These are phyloP conservation scores for Schrankia costaestrigalis DNA, from an alignment of 2,888 invertebrate species.

Conservation along the genomic window DNA sequence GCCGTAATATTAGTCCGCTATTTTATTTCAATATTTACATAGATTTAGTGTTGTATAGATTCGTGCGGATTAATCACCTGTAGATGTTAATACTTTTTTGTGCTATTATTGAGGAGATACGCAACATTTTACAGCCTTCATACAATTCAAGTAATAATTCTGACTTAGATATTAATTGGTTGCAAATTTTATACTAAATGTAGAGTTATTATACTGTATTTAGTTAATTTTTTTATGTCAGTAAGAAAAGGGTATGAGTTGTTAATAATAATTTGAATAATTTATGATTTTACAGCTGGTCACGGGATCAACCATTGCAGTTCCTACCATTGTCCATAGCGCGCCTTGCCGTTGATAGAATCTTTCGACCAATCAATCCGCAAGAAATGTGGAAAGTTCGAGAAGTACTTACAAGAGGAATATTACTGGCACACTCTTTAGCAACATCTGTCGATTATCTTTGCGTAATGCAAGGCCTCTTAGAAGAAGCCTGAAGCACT, in stretches of 20 bases:
- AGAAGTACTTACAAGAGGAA: conserved; percentile 66
- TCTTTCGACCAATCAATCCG: conserved; percentile 38
- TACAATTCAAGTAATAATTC: too few relatives aligned
- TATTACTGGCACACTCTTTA: conserved; percentile 67
- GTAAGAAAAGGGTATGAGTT: too few relatives aligned
- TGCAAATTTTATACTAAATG: too few relatives aligned
- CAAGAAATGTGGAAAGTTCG: conserved; percentile 65
- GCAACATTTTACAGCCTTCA: too few relatives aligned
- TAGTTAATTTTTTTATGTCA: too few relatives aligned
- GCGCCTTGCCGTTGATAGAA: conserved; percentile 40
- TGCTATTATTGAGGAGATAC: too few relatives aligned
- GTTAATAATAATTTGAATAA: background rate
- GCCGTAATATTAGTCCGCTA: background rate
- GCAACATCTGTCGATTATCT: conserved; percentile 74
- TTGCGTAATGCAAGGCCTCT: conserved; percentile 71
- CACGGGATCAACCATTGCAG: conserved; percentile 55
- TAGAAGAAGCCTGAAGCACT: conserved; percentile 55
- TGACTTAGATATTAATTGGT: too few relatives aligned
- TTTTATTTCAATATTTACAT: background rate
- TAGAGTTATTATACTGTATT: too few relatives aligned
- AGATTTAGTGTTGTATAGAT: background rate
- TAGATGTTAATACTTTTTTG: background rate
- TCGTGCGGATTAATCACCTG: background rate
- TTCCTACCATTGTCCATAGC: conserved; percentile 56
- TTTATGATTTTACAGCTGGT: conserved; percentile 49